phyloP scores from a whole-genome alignment of 2,888 invertebrate genomes.

The Portevinia maculata region DNA sequence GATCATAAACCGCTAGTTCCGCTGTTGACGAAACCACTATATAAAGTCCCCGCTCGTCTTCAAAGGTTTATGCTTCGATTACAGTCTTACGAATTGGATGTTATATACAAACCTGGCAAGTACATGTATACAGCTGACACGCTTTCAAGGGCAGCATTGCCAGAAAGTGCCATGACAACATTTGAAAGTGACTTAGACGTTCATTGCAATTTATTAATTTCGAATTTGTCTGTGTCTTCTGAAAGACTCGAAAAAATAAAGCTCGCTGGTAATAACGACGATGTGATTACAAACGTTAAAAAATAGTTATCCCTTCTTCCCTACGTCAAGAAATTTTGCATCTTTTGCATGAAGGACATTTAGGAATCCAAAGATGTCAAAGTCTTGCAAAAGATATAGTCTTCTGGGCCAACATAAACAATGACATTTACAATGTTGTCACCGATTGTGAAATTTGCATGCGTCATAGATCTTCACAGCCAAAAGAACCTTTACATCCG shows the following conservation, averaged over 20 bases:
- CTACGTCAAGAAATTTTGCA: conserved; percentile 34
- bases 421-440: conserved; percentile 59
- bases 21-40: conserved; percentile 26
- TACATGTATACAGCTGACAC: conserved; percentile 27
- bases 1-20: conserved; percentile 63
- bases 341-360: conserved; percentile 59
- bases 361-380: conserved; percentile 47
- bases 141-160: conserved; percentile 34
- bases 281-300: conserved; percentile 41
- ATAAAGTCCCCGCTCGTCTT: conserved; percentile 30
- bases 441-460: conserved; percentile 68
- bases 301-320: conserved; percentile 16
- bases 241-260: conserved; percentile 30
- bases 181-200: conserved; percentile 60
- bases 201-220: conserved; percentile 65
- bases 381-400: conserved; percentile 41
- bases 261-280: conserved; percentile 21
- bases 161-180: conserved; percentile 32
- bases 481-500: conserved; percentile 42
- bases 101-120: conserved; percentile 31
- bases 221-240: conserved; percentile 45
- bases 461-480: conserved; percentile 52
- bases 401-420: conserved; percentile 64
- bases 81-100: conserved; percentile 15
- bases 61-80: conserved; percentile 40